Evolutionary conservation across 1,140 invertebrate genomes (phyloP), one percentile per base, ranked within the genome.

Genomic region (Aphelenchoides besseyi): DNA sequence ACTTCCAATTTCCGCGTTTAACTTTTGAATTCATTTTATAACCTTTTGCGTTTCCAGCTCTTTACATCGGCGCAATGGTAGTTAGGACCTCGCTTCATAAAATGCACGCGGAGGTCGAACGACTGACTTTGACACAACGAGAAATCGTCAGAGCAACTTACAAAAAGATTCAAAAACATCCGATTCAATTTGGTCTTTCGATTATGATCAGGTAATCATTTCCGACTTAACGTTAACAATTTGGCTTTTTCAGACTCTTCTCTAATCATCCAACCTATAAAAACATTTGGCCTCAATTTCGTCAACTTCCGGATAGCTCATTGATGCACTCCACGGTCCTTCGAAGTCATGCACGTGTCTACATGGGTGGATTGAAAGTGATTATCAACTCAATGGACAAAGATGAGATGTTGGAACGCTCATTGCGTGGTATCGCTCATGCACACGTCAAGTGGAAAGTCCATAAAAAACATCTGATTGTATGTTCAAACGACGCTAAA

Each of bases 221-320:
- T 5, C 37, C n/a, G 37, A n/a, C 5, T 18, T 59, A 8, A 8
- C 5, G 5, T 8, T 23, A 59, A 59, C 55, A 8, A 32, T 35
- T 66, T 74, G 0, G 33, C 23, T 29, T 1, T 26, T 82, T 63
- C 59, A 81, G 79, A 23, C 59, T 82, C 3, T 81, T 81, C 41
- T 63, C 77, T 33, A 74, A 82, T 37, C 69, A 72, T 48, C 79
- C 79, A 16, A 41, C 74, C 5, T 81, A 81, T 69, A 81, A 81
- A 59, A 71, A 82, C 54, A 76, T 81, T 18, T 81, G 79, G 79
- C 79, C 79, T 1, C 74, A 80, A 35, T 81, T 81, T 48, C 52
- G 71, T 9, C 71, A 16, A 36, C 71, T 81, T 9, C 71, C 78
- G 3, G 79, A 81, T 52, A 70, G 66, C 3, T 69, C 80, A 33